Evolutionary conservation across 2,888 invertebrate species (phyloP), one percentile per base, ranked within the genome.

Genomic region (Ferrisia virgata): DNA sequence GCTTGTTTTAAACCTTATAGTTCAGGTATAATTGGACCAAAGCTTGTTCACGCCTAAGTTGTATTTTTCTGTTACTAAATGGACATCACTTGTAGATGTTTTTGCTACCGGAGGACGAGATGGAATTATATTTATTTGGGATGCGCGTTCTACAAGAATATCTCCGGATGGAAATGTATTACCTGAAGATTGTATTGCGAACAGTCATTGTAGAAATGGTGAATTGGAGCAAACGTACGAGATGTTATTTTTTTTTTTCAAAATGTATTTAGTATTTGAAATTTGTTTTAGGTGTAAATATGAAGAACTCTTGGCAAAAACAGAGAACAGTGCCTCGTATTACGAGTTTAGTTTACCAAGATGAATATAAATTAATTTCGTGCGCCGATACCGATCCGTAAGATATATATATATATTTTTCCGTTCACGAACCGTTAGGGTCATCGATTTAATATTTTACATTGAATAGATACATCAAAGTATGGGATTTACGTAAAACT

Each of bases 101-200:
- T 96, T 97, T 90, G 96, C 95, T 0, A 95, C 95, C 0, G 96
- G 97, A 22, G 94, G 95, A 0, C 90, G 97, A 40, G 97, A 97
- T 89, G 96, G 97, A 0, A 93, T 93, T 86, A 93, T 97, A 22
- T 92, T 95, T 87, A 88, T 96, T 22, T 97, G 96, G 96, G 97
- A 97, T 88, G 92, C 91, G 0, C 90, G 94, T 86, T 15, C 47
- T 5, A 69, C 33, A n/a, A 18, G 28, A 5, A 13, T n/a, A 53
- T 22, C n/a, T 43, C 15, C 80, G 9, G 36, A 80, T 31, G 31
- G 81, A 15, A 11, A 25, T n/a, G n/a, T 58, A 18, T 15, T 39
- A 1, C 83, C 72, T 8, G 83, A 72, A 15, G 39, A 83, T 13
- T 31, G 33, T 31, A 83, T 83, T 11, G n/a, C 31, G 25, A 83